Conservation (phyloP, 2,113 vertebrate genomes). For the Campylomormyrus numenius region DNA sequence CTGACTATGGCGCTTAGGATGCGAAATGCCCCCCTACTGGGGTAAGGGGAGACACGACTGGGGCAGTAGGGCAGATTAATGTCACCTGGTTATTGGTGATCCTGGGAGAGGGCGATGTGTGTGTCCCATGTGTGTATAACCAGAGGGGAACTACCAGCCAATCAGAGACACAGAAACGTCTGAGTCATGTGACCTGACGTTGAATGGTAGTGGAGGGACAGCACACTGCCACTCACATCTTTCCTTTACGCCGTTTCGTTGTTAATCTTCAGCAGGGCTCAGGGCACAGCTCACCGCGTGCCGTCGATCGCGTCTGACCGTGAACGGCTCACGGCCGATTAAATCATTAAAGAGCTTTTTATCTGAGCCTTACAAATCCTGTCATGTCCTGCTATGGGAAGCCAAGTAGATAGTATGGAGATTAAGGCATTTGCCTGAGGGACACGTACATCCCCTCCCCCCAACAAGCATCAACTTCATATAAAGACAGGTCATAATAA, state of each 20-base stretch:
- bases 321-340: constrained; percentile 59
- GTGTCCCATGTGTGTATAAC: not conserved
- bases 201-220: not conserved
- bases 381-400: constrained; percentile 5
- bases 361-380: constrained; percentile 10
- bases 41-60: constrained; percentile 20
- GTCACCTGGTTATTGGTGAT: not conserved
- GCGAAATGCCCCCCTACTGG: constrained; percentile 31
- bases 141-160: not conserved
- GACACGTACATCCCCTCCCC: not conserved
- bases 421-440: constrained; percentile 6
- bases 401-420: constrained; percentile 9
- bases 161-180: not conserved
- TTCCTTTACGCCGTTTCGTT: constrained; percentile 30
- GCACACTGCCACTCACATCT: constrained; percentile 30
- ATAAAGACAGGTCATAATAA: constrained; percentile 2
- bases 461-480: not conserved
- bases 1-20: constrained; percentile 23
- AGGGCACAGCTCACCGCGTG: constrained; percentile 25
- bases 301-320: constrained; percentile 36
- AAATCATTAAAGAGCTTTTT: constrained; percentile 64
- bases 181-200: not conserved
- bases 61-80: constrained; percentile 36
- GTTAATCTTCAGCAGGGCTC: not conserved
- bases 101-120: not conserved